Percentiles rank a stretch among this genome's conserved stretches.
Evolutionary conservation across 2,888 invertebrate genomes (phyloP).

Genomic region (Parnassius apollo): DNA sequence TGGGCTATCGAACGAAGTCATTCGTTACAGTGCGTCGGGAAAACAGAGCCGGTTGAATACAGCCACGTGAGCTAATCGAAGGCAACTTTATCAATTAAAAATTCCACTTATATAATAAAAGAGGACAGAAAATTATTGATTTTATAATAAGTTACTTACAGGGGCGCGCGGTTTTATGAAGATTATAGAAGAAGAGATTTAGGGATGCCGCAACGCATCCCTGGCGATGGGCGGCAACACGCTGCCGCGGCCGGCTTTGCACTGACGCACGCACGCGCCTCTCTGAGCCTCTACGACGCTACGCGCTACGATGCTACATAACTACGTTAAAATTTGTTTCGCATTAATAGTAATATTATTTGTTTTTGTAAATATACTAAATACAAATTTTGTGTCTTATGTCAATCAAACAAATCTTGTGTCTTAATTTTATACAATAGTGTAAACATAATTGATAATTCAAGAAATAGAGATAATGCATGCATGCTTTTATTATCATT

Average conservation of each 20-base stretch:
- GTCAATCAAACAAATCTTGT: no score
- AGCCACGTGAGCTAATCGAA: slow-evolving; percentile 65
- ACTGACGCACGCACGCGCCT: slow-evolving; percentile 67
- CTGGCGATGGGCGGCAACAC: slow-evolving; percentile 65
- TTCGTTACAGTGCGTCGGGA: slow-evolving; percentile 66
- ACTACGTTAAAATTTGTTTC: slow-evolving; percentile 30
- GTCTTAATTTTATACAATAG: no score
- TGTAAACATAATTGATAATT: no score
- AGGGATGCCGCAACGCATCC: slow-evolving; percentile 55
- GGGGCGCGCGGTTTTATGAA: slow-evolving; percentile 70
- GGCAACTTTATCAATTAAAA: slow-evolving; percentile 47
- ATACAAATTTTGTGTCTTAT: no score
- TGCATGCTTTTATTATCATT: no score
- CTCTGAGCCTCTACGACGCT: slow-evolving; percentile 46
- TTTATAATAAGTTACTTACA: slow-evolving; percentile 56
- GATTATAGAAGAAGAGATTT: slow-evolving; percentile 45
- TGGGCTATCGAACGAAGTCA: slow-evolving; percentile 79
- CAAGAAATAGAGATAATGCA: no score
- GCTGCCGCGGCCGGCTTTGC: slow-evolving; percentile 65
- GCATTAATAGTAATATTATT: neutral
- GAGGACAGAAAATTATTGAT: slow-evolving; percentile 1
- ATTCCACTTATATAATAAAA: slow-evolving; percentile 8
- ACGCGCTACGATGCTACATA: slow-evolving; percentile 54
- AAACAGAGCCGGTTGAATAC: slow-evolving; percentile 54
- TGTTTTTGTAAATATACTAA: no score